A percentile compares a stretch with the other conserved stretches of the same genome.
phyloP scores from a whole-genome alignment of 2,113 vertebrate species.

The Scopus umbretta region DNA sequence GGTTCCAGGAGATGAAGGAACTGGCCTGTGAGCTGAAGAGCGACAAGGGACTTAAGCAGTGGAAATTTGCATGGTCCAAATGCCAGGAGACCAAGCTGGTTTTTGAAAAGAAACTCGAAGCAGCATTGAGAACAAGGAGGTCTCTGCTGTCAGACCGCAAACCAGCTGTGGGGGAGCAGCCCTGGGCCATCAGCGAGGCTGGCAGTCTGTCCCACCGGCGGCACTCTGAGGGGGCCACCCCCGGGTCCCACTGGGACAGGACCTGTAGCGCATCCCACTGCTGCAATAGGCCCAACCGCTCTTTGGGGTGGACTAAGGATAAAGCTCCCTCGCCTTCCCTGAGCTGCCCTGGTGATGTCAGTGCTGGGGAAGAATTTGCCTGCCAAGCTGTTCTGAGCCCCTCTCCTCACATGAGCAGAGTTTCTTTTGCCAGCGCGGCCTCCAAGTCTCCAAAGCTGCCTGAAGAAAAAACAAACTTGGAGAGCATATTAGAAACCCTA shows the following conservation, averaged over 20 bases:
- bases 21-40: constrained; percentile 78
- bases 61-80: constrained; percentile 81
- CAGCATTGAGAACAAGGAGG: constrained; percentile 63
- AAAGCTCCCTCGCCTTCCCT: neutral
- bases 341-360: neutral
- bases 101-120: constrained; percentile 82
- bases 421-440: neutral
- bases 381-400: neutral
- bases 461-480: constrained; percentile 49
- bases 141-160: neutral
- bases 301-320: constrained; percentile 42
- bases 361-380: neutral
- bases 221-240: constrained; percentile 20
- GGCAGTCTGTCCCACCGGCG: neutral
- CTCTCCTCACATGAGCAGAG: neutral
- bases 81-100: constrained; percentile 84
- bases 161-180: neutral
- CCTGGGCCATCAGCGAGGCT: neutral
- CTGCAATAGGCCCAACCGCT: constrained; percentile 29
- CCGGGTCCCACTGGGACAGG: constrained; percentile 38
- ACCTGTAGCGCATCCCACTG: constrained; percentile 19
- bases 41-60: constrained; percentile 78
- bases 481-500: neutral
- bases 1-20: constrained; percentile 85
- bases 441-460: constrained; percentile 22